Base-by-base conservation (phyloP, 2,113 vertebrate genomes). In the Ia io region DNA sequence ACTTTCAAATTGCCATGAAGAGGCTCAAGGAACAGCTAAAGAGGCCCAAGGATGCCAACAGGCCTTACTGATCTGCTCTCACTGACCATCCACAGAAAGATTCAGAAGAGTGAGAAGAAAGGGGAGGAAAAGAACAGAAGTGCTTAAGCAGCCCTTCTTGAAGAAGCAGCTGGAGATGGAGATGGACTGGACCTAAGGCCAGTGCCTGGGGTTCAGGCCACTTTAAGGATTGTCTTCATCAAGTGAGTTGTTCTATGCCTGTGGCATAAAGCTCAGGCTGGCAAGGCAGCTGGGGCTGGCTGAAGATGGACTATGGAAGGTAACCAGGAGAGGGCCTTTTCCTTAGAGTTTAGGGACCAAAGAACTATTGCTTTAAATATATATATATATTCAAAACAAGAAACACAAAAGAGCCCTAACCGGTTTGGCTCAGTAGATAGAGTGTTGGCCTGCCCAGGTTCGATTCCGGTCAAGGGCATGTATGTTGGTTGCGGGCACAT, bases 1-100 rank as follows among this genome's bases (percentile, higher is more conserved):
- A 99, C 98, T 99, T 99, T 98, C 99, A 99, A 98, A 99, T 99
- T 94, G 99, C 99, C 98, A 99, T 99, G 99, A 99, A 99, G 99
- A 99, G 99, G 98, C 99, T 99, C 98, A 99, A 99, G 98, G 99
- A 99, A 97, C 99, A 99, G 98, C 99, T 99, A 97, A 99, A 99
- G 98, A 98, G 99, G 98, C 99, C 99, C 89, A 99, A 99, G 98
- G 99, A 99, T 80, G 99, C 99, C 98, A 99, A 99, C 98, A 99
- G 99, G 98, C 99, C 99, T 98, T 99, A 99, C 98, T 99, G 99
- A 99, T 98, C 98, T 97, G 98, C 98, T 97, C 93, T 94, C 95
- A 94, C 92, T 87, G 94, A 95, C 98, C 98, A 94, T 83, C 97
- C 98, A 97, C 84, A 86, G 98, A 98, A 98, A 99, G 99, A 99